Base-by-base conservation (phyloP, 2,888 invertebrate genomes). In the Cosmopolites sordidus region DNA sequence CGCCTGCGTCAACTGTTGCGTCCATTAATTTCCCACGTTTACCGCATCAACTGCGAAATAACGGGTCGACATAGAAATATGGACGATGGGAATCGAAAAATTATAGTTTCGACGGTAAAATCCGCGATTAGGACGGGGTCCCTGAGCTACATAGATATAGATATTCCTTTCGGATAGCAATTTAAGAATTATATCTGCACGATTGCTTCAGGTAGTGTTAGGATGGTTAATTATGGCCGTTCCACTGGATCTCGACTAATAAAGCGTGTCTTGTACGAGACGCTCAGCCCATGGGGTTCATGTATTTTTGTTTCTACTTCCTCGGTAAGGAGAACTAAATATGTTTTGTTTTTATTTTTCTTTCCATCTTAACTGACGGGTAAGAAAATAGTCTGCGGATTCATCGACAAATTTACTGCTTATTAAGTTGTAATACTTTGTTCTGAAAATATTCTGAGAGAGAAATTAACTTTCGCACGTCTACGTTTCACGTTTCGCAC, bases 31-130 rank as follows among this genome's bases (percentile, higher is more conserved):
- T 33, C 33, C 44, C 48, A 54, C 53, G 54, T 54, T 54, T 45
- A 38, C 16, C 40, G 44, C 48, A 48, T 49, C 48, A 54, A 49
- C 44, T 41, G 43, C 41, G 37, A 44, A 39, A 48, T 49, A 54
- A 43, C 48, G 44, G 48, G 41, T 33, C 46, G 16, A 48, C 16
- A 12, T 22, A 44, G 49, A 43, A 29, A 43, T 39, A 49, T 38
- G n/a, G 39, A 22, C 38, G 43, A 44, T 49, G 48, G 42, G 45
- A 49, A 48, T 33, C 15, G 16, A 42, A 51, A 54, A 54, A 48
- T 48, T 44, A 54, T 42, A 48, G 49, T 45, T 53, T 38, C 17
- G 48, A 43, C 16, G 48, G 29, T 43, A 43, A 44, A 54, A 54
- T 48, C 37, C 29, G 27, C 39, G 54, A 45, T 45, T 54, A 43